Evolutionary conservation across 2,888 invertebrate genomes (phyloP), one percentile per base, ranked within the genome.

Genomic region (Nemurella pictetii): DNA sequence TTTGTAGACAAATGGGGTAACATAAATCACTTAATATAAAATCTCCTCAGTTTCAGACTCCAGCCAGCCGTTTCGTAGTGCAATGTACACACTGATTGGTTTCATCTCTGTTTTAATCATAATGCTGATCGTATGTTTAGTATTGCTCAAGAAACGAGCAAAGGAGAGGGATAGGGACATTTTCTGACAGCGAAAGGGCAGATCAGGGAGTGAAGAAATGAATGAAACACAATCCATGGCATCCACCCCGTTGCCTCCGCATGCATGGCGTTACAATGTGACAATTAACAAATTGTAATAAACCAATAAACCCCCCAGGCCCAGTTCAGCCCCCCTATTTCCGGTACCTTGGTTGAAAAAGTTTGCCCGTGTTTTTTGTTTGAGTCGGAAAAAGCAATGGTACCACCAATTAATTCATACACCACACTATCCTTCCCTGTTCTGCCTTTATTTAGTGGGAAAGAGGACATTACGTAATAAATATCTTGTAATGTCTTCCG

Each of bases 11-110:
- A 74, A 74, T 25, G 7, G 5, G 9, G 20, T 74, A 7, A 25
- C 75, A 74, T 74, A 74, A 74, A 12, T 26, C 1, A 55, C 55
- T 15, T 55, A 20, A 12, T 15, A 55, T 12, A 4, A 75, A 75
- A 28, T 80, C 80, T 7, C 30, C 7, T 80, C 20, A 28, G n/a
- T 89, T 89, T 83, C 88, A 90, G 91, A 89, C 88, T 89, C 89
- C 26, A 89, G 89, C 80, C 89, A 89, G 75, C 91, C 93, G 83
- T 91, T 93, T 86, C 91, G 93, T 12, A 93, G 93, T 86, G 94
- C 93, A 32, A 92, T 94, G 88, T 93, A 93, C 87, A 93, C 93
- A 0, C 91, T 94, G 89, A 91, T 93, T 85, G 93, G 92, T 28
- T 90, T 93, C 28, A 91, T 92, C 35, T 89, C 91, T 72, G 90